These are phyloP conservation scores for Rhombomys opimus DNA, from an alignment of 2,113 vertebrate genomes.

Conservation along the genomic window DNA sequence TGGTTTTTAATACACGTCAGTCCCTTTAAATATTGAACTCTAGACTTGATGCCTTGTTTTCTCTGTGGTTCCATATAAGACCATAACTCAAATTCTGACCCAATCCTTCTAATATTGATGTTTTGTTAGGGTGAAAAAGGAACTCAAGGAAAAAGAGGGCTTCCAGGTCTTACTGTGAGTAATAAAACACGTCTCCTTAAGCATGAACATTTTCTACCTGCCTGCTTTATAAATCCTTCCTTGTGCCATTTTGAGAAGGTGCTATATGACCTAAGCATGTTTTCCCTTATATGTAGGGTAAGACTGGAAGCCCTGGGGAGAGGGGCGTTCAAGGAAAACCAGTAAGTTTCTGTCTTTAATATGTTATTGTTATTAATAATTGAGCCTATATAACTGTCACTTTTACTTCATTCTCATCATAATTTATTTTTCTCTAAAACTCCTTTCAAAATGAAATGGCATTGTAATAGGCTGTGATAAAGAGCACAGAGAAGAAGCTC, in stretches of 20 bases:
- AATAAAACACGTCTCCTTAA: conserved; percentile 40
- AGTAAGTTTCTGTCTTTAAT: conserved; percentile 88
- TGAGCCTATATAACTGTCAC: neutral
- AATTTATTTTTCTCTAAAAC: neutral
- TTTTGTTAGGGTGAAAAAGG: conserved; percentile 94
- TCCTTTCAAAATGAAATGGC: conserved; percentile 20
- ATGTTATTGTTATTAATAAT: conserved; percentile 6
- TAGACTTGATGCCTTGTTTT: neutral
- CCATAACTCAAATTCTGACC: neutral
- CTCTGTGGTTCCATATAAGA: neutral
- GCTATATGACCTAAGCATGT: conserved; percentile 34
- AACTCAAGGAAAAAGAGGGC: conserved; percentile 90
- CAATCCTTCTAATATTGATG: conserved; percentile 70
- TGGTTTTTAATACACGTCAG: conserved; percentile 20
- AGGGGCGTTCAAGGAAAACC: conserved; percentile 90
- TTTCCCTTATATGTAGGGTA: conserved; percentile 89
- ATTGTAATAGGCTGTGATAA: neutral
- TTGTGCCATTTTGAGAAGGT: neutral
- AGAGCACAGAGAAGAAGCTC: neutral
- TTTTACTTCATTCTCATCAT: neutral
- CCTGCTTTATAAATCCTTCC: neutral
- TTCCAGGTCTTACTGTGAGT: conserved; percentile 93
- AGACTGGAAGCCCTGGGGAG: conserved; percentile 93
- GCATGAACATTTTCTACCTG: neutral
- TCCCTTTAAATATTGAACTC: neutral